Conservation (phyloP, 2,888 invertebrate species). For the Priocnemis perturbator region DNA sequence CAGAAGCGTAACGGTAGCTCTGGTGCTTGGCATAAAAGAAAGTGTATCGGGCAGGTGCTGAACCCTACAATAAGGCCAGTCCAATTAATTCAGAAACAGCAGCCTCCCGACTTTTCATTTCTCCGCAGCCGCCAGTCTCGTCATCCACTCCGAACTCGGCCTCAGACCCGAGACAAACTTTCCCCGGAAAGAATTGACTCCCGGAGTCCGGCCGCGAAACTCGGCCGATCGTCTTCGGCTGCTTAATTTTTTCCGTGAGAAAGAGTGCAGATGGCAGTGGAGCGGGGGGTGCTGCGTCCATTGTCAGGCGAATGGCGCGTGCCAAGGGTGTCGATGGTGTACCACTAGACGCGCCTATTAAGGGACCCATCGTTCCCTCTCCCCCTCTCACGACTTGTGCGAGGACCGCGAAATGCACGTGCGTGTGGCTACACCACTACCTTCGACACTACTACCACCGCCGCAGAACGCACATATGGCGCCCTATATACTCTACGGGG, state of each 20-base stretch:
- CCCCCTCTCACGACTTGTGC: background rate
- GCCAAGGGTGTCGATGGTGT: constrained; percentile 65
- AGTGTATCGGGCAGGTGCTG: too few relatives aligned
- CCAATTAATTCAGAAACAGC: too few relatives aligned
- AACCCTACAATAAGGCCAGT: background rate
- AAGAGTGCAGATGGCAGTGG: constrained; percentile 66
- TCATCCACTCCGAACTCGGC: too few relatives aligned
- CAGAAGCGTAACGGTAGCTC: background rate
- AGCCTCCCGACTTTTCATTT: too few relatives aligned
- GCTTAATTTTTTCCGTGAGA: constrained; percentile 65
- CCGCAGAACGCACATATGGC: background rate
- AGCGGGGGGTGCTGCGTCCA: constrained; percentile 31
- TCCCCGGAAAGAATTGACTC: too few relatives aligned
- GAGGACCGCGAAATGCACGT: constrained; percentile 8
- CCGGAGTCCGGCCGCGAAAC: constrained; percentile 23
- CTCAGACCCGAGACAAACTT: too few relatives aligned
- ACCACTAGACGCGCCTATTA: constrained; percentile 6
- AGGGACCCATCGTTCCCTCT: constrained; percentile 1
- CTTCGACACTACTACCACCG: too few relatives aligned
- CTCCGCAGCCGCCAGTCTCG: too few relatives aligned
- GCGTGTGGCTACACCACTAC: background rate
- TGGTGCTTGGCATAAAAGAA: constrained; percentile 23
- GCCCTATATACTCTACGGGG: too few relatives aligned
- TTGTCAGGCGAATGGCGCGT: constrained; percentile 65
- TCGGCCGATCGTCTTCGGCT: constrained; percentile 47